A percentile compares a stretch with the other conserved stretches of the same genome.
Evolutionary conservation across 2,797 vertebrate genomes (phyloP).

Genomic region (Gambusia yucatana): DNA sequence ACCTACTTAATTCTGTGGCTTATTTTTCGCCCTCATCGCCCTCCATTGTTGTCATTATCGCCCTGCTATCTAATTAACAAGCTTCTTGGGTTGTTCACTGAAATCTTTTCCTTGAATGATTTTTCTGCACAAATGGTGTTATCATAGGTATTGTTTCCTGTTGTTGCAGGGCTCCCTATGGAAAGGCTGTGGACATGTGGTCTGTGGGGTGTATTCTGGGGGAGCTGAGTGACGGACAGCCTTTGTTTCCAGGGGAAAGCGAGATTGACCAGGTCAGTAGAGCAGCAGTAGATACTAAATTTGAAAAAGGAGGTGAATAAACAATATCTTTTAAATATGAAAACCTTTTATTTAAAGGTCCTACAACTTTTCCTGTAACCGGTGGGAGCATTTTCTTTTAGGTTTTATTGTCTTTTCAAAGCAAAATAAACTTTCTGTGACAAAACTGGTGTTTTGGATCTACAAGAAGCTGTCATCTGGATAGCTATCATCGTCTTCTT

Average conservation of each 20-base stretch:
- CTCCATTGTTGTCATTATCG: background rate
- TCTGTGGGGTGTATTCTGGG: conserved; percentile 98
- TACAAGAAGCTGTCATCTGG: background rate
- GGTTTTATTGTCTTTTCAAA: background rate
- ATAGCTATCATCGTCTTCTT: background rate
- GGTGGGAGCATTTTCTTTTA: background rate
- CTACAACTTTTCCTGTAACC: background rate
- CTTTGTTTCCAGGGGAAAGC: conserved; percentile 98
- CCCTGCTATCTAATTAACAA: conserved; percentile 12
- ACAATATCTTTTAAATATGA: background rate
- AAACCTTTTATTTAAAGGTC: conserved; percentile 1
- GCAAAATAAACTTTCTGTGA: background rate
- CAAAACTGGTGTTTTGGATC: background rate
- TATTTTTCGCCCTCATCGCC: conserved; percentile 11
- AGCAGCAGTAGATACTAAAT: background rate
- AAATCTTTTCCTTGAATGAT: background rate
- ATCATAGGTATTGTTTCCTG: conserved; percentile 17
- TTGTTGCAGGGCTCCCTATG: conserved; percentile 90
- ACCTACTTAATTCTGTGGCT: conserved; percentile 4
- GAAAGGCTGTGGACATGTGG: conserved; percentile 99
- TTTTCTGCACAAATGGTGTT: background rate
- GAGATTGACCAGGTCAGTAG: conserved; percentile 94
- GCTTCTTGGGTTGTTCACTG: background rate
- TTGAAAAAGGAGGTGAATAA: background rate
- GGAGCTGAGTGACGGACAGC: conserved; percentile 96